These are phyloP conservation scores for Oryzias woworae DNA, from an alignment of 2,113 vertebrate species.

Conservation along the genomic window DNA sequence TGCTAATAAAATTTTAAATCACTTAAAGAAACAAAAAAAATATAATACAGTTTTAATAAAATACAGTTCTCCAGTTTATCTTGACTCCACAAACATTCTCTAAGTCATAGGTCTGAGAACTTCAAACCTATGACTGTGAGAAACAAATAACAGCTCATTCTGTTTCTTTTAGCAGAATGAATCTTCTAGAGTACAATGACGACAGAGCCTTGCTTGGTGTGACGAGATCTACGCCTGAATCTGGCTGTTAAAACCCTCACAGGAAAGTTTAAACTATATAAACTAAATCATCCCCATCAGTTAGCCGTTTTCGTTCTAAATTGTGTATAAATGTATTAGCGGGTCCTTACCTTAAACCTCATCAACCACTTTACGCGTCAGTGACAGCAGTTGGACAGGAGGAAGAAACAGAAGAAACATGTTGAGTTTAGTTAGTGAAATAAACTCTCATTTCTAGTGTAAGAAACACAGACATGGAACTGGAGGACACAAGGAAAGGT, in stretches of 20 bases:
- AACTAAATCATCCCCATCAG: not conserved
- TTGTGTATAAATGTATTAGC: constrained; percentile 41
- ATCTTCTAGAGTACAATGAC: too few species aligned
- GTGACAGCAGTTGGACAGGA: constrained; percentile 79
- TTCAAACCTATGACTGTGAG: not conserved
- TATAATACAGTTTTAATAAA: too few species aligned
- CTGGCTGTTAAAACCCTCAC: too few species aligned
- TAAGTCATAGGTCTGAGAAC: too few species aligned
- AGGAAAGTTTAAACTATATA: not conserved
- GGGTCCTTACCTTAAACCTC: constrained; percentile 94
- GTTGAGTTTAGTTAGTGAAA: constrained; percentile 78
- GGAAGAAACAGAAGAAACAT: constrained; percentile 83
- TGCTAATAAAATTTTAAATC: too few species aligned
- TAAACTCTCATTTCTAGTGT: not conserved
- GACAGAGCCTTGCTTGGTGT: too few species aligned
- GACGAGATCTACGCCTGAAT: too few species aligned
- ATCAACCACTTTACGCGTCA: constrained; percentile 95
- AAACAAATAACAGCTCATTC: not conserved
- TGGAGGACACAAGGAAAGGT: not conserved
- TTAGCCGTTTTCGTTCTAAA: not conserved
- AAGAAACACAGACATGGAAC: constrained; percentile 11
- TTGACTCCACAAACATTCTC: too few species aligned
- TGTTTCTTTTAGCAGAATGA: too few species aligned
- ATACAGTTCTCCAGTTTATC: too few species aligned
- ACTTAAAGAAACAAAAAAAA: too few species aligned